Evolutionary conservation across 2,113 vertebrate species (phyloP).

Genomic region (human): DNA sequence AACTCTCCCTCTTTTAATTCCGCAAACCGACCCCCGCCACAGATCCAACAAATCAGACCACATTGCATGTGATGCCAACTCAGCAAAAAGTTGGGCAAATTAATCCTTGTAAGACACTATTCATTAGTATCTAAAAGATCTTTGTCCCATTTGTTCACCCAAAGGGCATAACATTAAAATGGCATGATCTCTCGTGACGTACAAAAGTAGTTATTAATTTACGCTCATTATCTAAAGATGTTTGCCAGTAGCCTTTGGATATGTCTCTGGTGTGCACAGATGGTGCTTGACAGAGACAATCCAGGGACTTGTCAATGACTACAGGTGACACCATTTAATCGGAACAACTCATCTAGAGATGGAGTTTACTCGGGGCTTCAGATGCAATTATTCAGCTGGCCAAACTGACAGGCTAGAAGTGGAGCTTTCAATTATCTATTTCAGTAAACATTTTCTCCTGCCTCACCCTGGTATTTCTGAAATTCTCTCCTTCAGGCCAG

Average conservation of each 20-base stretch:
- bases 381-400: background rate
- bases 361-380: conserved; percentile 19
- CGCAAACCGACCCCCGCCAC: background rate
- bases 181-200: conserved; percentile 84
- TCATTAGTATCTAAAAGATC: conserved; percentile 87
- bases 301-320: conserved; percentile 36
- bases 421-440: conserved; percentile 1
- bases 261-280: conserved; percentile 78
- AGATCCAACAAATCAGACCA: conserved; percentile 21
- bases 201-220: conserved; percentile 87
- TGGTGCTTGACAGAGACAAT: conserved; percentile 67
- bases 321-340: conserved; percentile 62
- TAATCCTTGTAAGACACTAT: conserved; percentile 83
- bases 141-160: conserved; percentile 80
- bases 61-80: conserved; percentile 72
- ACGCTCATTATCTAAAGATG: conserved; percentile 86
- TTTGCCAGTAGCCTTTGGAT: conserved; percentile 82
- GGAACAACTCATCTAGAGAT: background rate
- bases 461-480: conserved; percentile 35
- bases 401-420: conserved; percentile 46
- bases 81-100: conserved; percentile 81
- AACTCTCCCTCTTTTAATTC: conserved; percentile 33
- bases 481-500: background rate
- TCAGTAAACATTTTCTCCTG: conserved; percentile 35
- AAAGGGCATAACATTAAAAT: conserved; percentile 87